phyloP scores from a whole-genome alignment of 1,140 invertebrate species.

The Musca vetustissima region DNA sequence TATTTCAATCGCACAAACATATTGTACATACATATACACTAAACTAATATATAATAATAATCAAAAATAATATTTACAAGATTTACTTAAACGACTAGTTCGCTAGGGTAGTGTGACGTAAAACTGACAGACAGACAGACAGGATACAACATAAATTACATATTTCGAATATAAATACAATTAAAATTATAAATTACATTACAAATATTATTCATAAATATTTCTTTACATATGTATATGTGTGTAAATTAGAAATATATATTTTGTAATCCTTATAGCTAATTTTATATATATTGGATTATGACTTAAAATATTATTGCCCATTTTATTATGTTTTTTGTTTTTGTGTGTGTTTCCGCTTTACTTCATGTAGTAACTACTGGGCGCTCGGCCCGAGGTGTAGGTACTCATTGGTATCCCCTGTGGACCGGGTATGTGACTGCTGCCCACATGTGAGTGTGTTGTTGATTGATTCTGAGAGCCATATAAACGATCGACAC shows the following conservation, averaged over 20 bases:
- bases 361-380: constrained; percentile 55
- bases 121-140: too few species aligned
- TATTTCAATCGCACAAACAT: too few species aligned
- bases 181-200: too few species aligned
- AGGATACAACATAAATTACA: too few species aligned
- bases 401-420: constrained; percentile 73
- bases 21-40: too few species aligned
- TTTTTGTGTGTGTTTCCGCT: not conserved
- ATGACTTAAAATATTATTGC: not conserved
- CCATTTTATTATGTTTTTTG: not conserved
- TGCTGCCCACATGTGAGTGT: constrained; percentile 37
- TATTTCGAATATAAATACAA: too few species aligned
- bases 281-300: not conserved
- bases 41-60: too few species aligned
- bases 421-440: constrained; percentile 60
- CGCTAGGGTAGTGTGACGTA: not conserved
- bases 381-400: constrained; percentile 57
- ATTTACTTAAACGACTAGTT: constrained; percentile 11
- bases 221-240: too few species aligned
- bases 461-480: constrained; percentile 49
- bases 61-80: constrained; percentile 6
- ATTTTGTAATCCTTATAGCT: not conserved
- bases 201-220: too few species aligned
- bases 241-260: not conserved
- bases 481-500: constrained; percentile 49